phyloP scores from a whole-genome alignment of 2,113 vertebrate genomes.

The Brienomyrus longianalis region DNA sequence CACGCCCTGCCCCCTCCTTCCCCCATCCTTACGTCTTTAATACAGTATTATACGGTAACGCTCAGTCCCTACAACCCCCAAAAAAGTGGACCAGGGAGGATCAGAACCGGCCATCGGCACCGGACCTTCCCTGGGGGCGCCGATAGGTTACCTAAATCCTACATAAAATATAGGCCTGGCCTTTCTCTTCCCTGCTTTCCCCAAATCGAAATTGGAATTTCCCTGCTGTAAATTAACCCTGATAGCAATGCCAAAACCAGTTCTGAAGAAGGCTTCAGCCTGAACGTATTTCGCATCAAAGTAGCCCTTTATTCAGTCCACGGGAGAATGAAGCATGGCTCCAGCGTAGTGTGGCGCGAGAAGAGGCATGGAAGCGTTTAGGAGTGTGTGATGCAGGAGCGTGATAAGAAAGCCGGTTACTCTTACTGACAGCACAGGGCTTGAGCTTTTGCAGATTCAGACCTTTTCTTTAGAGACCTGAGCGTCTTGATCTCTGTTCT shows the following conservation, averaged over 20 bases:
- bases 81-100: neutral
- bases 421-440: neutral
- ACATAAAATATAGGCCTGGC: neutral
- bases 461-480: neutral
- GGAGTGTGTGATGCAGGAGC: slow-evolving; percentile 5
- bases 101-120: neutral
- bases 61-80: neutral
- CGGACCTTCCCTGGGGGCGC: neutral
- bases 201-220: slow-evolving; percentile 7
- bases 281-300: slow-evolving; percentile 5
- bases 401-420: slow-evolving; percentile 6
- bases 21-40: neutral
- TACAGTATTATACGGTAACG: neutral
- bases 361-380: slow-evolving; percentile 12
- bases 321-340: neutral
- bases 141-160: neutral
- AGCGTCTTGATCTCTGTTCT: neutral
- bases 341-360: neutral
- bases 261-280: neutral
- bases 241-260: slow-evolving; percentile 13
- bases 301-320: slow-evolving; percentile 4
- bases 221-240: neutral
- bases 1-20: neutral
- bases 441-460: neutral
- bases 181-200: neutral